These are phyloP conservation scores for Phaonia tiefii DNA, from an alignment of 2,888 invertebrate genomes.

Conservation along the genomic window DNA sequence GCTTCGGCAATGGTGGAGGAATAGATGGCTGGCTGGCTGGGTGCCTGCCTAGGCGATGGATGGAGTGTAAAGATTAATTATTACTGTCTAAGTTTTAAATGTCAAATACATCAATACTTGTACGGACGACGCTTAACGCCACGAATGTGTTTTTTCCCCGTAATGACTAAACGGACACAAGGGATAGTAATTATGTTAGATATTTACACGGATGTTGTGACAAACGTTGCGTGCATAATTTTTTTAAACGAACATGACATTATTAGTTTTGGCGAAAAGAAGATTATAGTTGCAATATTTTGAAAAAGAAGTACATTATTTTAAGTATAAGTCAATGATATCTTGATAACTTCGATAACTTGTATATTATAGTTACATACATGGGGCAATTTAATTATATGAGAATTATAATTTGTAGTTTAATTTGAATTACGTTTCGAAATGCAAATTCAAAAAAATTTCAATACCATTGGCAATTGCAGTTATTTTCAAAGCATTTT, in stretches of 20 bases:
- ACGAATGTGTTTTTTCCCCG: conserved; percentile 5
- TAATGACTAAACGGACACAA: not conserved
- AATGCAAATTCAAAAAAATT: too few species aligned
- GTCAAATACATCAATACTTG: not conserved
- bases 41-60: not conserved
- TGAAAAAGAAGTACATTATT: not conserved
- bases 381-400: too few species aligned
- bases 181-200: too few species aligned
- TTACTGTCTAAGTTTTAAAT: conserved; percentile 9
- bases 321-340: too few species aligned
- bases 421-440: too few species aligned
- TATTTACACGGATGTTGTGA: conserved; percentile 62
- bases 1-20: conserved; percentile 23
- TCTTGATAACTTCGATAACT: too few species aligned
- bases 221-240: conserved; percentile 64
- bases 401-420: too few species aligned
- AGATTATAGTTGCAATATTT: not conserved
- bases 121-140: not conserved
- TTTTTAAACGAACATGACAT: not conserved
- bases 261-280: not conserved
- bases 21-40: conserved; percentile 1
- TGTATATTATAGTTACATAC: too few species aligned
- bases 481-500: too few species aligned
- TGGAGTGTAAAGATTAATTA: conserved; percentile 32
- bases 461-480: too few species aligned